phyloP scores from a whole-genome alignment of 2,888 invertebrate genomes.

The Mythimna ferrago region DNA sequence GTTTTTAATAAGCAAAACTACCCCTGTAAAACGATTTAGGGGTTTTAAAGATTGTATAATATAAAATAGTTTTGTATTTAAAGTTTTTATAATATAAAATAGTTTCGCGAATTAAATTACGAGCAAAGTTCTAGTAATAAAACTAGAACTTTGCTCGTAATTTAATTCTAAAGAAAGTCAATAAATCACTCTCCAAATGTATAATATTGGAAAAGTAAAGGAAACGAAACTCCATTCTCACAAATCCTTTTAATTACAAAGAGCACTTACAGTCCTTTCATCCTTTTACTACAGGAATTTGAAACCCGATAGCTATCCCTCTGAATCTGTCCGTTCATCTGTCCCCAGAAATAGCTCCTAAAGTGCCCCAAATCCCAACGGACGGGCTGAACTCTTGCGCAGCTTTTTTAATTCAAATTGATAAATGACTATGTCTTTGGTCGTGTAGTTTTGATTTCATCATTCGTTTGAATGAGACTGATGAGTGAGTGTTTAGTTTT shows the following conservation, averaged over 20 bases:
- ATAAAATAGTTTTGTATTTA: too few relatives aligned
- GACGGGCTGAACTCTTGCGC: slow-evolving; percentile 63
- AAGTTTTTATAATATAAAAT: too few relatives aligned
- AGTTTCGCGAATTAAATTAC: too few relatives aligned
- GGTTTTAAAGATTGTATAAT: too few relatives aligned
- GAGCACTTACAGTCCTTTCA: slow-evolving; percentile 44
- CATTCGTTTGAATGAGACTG: slow-evolving; percentile 44
- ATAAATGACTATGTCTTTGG: slow-evolving; percentile 55
- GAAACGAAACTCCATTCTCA: slow-evolving; percentile 17
- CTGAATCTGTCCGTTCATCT: slow-evolving; percentile 46
- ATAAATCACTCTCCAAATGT: neutral
- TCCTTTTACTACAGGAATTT: slow-evolving; percentile 64
- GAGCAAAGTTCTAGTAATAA: too few relatives aligned
- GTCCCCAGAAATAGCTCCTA: slow-evolving; percentile 61
- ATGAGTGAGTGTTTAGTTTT: slow-evolving; percentile 31
- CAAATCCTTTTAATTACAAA: slow-evolving; percentile 48
- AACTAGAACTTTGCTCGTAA: too few relatives aligned
- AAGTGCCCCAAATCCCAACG: slow-evolving; percentile 64
- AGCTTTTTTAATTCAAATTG: slow-evolving; percentile 60
- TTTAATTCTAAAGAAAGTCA: neutral
- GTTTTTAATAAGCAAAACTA: too few relatives aligned
- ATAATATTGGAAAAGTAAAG: slow-evolving; percentile 1
- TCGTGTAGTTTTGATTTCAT: slow-evolving; percentile 59
- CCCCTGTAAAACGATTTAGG: too few relatives aligned
- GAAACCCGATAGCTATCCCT: slow-evolving; percentile 49